Percentiles rank a stretch among this genome's conserved stretches.
Conservation (phyloP, 2,888 invertebrate genomes). For the Strigamia crassipes region DNA sequence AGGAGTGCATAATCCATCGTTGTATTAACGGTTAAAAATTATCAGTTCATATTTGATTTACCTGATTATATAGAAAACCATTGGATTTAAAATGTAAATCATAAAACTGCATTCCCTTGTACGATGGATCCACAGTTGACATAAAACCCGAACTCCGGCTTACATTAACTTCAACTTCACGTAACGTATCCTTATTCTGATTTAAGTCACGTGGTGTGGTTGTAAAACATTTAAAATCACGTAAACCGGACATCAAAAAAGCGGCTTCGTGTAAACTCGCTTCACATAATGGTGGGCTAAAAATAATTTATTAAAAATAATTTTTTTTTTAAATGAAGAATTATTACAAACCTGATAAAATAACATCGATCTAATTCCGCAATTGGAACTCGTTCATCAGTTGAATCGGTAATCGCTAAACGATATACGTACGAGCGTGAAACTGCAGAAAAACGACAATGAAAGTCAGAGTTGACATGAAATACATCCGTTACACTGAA, state of each 20-base stretch:
- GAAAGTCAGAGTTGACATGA: conserved; percentile 34
- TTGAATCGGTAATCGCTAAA: conserved; percentile 17
- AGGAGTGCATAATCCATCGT: no score
- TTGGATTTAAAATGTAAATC: conserved; percentile 51
- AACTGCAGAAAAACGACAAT: conserved; percentile 1
- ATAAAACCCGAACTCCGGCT: conserved; percentile 53
- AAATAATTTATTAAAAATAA: neutral
- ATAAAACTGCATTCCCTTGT: conserved; percentile 58
- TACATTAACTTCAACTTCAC: conserved; percentile 65
- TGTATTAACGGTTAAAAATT: no score
- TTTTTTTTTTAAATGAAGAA: neutral
- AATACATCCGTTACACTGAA: conserved; percentile 44
- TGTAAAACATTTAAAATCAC: conserved; percentile 43
- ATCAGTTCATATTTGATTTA: neutral
- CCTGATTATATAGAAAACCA: conserved; percentile 47
- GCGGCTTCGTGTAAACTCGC: neutral
- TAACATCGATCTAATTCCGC: conserved; percentile 36
- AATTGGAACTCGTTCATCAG: conserved; percentile 4
- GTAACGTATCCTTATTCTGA: conserved; percentile 56
- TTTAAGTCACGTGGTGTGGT: neutral
- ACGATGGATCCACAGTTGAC: conserved; percentile 63
- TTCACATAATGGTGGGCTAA: conserved; percentile 28
- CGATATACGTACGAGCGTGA: conserved; percentile 45
- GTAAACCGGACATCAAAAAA: conserved; percentile 29
- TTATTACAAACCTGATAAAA: neutral